A percentile compares a stretch with the other conserved stretches of the same genome.
phyloP scores from a whole-genome alignment of 1,140 invertebrate genomes.

The Cyclargus thomasi region DNA sequence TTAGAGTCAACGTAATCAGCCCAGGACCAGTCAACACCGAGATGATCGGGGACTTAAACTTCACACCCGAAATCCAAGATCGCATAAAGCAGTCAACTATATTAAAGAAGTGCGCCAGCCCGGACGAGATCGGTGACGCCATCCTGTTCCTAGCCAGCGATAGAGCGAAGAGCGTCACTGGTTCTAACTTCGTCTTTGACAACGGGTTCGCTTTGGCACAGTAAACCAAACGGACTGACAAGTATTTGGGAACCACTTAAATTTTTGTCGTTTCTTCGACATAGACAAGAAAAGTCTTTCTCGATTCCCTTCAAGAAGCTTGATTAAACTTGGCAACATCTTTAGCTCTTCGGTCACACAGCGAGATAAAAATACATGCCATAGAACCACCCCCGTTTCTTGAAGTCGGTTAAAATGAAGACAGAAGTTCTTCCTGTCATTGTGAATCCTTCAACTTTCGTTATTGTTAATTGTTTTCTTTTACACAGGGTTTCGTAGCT shows the following conservation, averaged over 20 bases:
- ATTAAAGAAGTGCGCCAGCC: constrained; percentile 78
- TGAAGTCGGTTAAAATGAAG: too few relatives aligned
- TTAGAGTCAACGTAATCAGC: constrained; percentile 20
- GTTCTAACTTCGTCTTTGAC: constrained; percentile 44
- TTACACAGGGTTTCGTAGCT: too few relatives aligned
- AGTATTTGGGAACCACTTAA: not conserved
- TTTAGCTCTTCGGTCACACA: too few relatives aligned
- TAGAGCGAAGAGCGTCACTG: constrained; percentile 83
- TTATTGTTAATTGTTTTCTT: too few relatives aligned
- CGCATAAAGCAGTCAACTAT: constrained; percentile 80
- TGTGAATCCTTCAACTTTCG: too few relatives aligned
- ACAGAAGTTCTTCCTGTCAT: too few relatives aligned
- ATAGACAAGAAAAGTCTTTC: too few relatives aligned
- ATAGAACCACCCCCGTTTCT: too few relatives aligned
- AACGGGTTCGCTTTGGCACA: constrained; percentile 21
- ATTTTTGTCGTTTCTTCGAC: not conserved
- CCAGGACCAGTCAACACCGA: constrained; percentile 75
- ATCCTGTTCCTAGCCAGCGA: constrained; percentile 86
- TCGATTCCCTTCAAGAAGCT: too few relatives aligned
- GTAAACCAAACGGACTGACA: not conserved
- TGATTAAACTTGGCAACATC: too few relatives aligned
- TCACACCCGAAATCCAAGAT: constrained; percentile 76
- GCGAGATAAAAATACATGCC: too few relatives aligned
- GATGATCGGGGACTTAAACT: constrained; percentile 77
- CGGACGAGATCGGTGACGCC: constrained; percentile 81